A percentile compares a stretch with the other conserved stretches of the same genome.
Conservation (phyloP, 2,888 invertebrate species). For the Pemphredon lugubris region DNA sequence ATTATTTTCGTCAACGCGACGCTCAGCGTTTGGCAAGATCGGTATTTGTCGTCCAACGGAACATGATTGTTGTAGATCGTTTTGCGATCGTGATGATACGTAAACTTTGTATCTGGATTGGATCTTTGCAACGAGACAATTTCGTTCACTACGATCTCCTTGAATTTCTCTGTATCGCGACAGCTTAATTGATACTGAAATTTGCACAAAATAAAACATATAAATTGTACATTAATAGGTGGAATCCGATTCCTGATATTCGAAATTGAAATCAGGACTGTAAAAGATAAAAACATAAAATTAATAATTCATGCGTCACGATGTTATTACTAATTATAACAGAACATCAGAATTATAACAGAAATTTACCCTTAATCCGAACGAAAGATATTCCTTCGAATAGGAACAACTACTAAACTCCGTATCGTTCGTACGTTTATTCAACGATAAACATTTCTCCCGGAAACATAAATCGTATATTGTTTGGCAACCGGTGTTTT, state of each 20-base stretch:
- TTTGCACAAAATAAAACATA: neutral
- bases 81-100: conserved; percentile 39
- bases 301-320: no score
- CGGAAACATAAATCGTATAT: conserved; percentile 12
- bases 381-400: conserved; percentile 51
- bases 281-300: neutral
- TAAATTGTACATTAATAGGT: neutral
- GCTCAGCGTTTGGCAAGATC: conserved; percentile 58
- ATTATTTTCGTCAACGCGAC: conserved; percentile 62
- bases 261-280: neutral
- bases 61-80: conserved; percentile 61
- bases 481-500: neutral
- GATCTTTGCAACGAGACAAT: conserved; percentile 48
- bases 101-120: conserved; percentile 62
- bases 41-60: conserved; percentile 50
- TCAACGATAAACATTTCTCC: conserved; percentile 4
- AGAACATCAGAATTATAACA: no score
- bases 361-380: conserved; percentile 59
- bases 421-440: neutral
- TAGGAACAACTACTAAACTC: conserved; percentile 12
- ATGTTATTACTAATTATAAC: no score
- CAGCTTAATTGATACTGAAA: conserved; percentile 62
- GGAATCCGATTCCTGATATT: neutral
- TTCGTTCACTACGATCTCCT: conserved; percentile 40
- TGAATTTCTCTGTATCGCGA: conserved; percentile 50